Base-by-base conservation (phyloP, 2,113 vertebrate genomes). In the Vicugna pacos region DNA sequence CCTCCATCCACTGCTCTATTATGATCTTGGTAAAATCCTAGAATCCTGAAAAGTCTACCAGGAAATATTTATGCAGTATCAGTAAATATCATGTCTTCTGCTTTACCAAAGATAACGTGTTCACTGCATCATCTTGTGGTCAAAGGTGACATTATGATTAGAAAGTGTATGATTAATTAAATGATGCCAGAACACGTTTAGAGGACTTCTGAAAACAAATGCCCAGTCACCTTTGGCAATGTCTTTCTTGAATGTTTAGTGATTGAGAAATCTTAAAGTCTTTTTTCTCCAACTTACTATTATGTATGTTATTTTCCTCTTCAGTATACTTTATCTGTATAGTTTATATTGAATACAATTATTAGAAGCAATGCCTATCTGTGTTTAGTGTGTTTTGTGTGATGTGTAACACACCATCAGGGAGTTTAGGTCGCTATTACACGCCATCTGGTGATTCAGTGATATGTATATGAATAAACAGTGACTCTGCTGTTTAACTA, bases 391-490 rank as follows among this genome's bases (percentile, higher is more conserved):
- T 70, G 70, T 72, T 58, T 65, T 64, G 5, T 82, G 15, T 67
- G 86, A 67, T 89, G 20, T 14, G 46, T 38, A 52, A 70, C 62
- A 52, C 1, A 60, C 72, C 86, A 24, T 86, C n/a, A 84, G 93
- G 84, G 86, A 79, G 19, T 56, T 86, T 52, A 46, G 58, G 28
- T 89, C 79, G 62, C 96, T 94, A 67, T 48, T 84, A 60, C 70
- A 52, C 85, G 89, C 96, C 96, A 96, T 93, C 95, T 97, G 97
- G 72, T 96, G 93, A 93, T 76, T 77, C 81, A 30, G 62, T 79
- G 89, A 86, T 80, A 92, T 67, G 58, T 85, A 14, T 95, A 5
- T 56, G 89, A 85, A 93, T 85, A 73, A 87, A 62, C 77, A 73
- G 85, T 56, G 62, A 89, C 90, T 92, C 87, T 94, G 65, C 92